Percentiles rank a stretch among this genome's conserved stretches.
Conservation (phyloP, 1,140 invertebrate genomes). For the Heliconius hermathena region DNA sequence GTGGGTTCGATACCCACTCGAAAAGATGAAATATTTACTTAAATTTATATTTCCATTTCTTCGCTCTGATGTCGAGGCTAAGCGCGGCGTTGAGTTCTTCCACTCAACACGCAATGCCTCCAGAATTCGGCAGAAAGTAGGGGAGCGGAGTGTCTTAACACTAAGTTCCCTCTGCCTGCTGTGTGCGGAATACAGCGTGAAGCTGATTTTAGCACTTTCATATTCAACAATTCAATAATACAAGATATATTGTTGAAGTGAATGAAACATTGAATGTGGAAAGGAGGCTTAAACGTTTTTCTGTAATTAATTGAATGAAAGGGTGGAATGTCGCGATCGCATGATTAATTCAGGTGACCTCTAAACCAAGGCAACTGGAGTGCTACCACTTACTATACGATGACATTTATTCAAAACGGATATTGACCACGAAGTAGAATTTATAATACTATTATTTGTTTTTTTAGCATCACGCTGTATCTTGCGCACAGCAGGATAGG, state of each 20-base stretch:
- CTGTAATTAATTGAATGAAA: slow-evolving; percentile 52
- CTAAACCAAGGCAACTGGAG: slow-evolving; percentile 45
- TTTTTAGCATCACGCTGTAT: not conserved
- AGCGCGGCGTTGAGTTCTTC: too few relatives aligned
- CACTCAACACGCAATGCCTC: too few relatives aligned
- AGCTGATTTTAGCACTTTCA: slow-evolving; percentile 13
- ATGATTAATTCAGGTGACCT: slow-evolving; percentile 52
- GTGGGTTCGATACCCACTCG: too few relatives aligned
- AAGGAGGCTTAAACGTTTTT: slow-evolving; percentile 40
- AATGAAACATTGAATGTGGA: slow-evolving; percentile 38
- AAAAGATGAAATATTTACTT: too few relatives aligned
- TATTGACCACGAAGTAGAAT: not conserved
- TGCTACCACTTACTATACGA: slow-evolving; percentile 21
- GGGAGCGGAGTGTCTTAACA: too few relatives aligned
- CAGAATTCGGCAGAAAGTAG: too few relatives aligned
- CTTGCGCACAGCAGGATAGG: too few relatives aligned
- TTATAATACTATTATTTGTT: not conserved
- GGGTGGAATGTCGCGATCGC: slow-evolving; percentile 42
- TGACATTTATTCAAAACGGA: slow-evolving; percentile 27
- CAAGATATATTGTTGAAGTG: slow-evolving; percentile 32
- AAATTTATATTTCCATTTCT: too few relatives aligned
- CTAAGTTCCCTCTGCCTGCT: too few relatives aligned
- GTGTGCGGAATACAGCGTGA: too few relatives aligned
- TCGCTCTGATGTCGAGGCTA: too few relatives aligned
- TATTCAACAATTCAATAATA: slow-evolving; percentile 35